A percentile compares a stretch with the other conserved stretches of the same genome.
phyloP scores from a whole-genome alignment of 2,888 invertebrate genomes.

The Leucozona laternaria region DNA sequence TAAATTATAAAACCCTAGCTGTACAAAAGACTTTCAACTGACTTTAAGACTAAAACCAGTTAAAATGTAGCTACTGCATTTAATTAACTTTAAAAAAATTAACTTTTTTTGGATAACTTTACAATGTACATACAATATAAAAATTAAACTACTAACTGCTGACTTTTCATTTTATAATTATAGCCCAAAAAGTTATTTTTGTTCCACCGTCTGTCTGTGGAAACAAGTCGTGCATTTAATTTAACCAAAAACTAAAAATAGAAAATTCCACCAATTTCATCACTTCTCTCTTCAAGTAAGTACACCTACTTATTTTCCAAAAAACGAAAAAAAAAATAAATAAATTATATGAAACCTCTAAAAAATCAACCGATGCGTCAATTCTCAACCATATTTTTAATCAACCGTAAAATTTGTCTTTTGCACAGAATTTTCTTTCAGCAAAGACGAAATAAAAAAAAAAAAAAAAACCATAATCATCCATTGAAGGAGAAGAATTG shows the following conservation, averaged over 20 bases:
- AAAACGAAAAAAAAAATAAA: background rate
- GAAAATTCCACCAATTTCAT: background rate
- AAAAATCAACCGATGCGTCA: conserved; percentile 32
- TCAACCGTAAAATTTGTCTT: conserved; percentile 45
- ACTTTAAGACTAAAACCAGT: too few relatives aligned
- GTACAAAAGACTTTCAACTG: too few relatives aligned
- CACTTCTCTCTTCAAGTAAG: background rate
- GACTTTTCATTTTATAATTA: too few relatives aligned
- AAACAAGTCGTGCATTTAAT: too few relatives aligned
- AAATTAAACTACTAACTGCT: too few relatives aligned
- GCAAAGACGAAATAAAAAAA: conserved; percentile 14
- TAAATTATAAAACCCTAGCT: too few relatives aligned
- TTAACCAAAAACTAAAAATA: background rate
- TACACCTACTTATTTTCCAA: background rate
- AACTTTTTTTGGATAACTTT: too few relatives aligned
- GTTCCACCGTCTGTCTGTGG: too few relatives aligned
- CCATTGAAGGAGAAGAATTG: conserved; percentile 33
- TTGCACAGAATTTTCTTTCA: conserved; percentile 27
- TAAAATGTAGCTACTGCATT: too few relatives aligned
- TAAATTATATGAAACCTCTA: conserved; percentile 1
- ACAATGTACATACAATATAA: too few relatives aligned
- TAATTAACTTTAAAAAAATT: too few relatives aligned
- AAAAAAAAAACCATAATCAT: conserved; percentile 2
- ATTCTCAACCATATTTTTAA: conserved; percentile 33
- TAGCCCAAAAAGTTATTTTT: too few relatives aligned